Base-by-base conservation (phyloP, 1,140 invertebrate species). In the Pseudomyrmex cubaensis region DNA sequence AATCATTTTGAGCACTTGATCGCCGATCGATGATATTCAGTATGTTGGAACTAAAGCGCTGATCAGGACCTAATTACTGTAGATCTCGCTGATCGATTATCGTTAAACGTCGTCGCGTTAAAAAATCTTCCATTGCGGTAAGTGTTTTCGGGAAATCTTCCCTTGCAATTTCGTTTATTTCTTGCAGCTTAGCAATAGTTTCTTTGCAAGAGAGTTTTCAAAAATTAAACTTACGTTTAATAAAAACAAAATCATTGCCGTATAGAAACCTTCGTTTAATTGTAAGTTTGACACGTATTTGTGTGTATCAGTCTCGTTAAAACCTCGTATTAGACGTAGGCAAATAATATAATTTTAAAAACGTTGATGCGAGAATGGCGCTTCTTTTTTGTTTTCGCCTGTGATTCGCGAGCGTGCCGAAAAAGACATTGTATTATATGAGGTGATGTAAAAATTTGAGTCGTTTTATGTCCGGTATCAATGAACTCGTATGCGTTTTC, bases 1-100 rank as follows among this genome's bases (percentile, higher is more conserved):
- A 92, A 89, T 91, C 86, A 89, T 91, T 90, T 89, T 74, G 87
- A 80, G 83, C 78, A 75, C 82, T 83, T 70, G 85, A 85, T 84
- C 75, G 84, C 59, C 44, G 86, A 90, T 80, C 82, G 70, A 54
- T 22, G 56, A 69, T 67, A 86, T 76, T 90, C 91, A 89, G 91
- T 91, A 84, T 87, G 85, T 74, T 73, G 73, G 35, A 56, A 73
- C 67, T 86, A 46, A 75, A 88, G 85, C 88, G 84, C 77, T 74
- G 90, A 90, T 90, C 88, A 85, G 80, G 82, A 86, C 75, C 84
- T 59, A 89, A 91, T 91, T 85, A 85, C 72, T 62, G 57, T 66
- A 90, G 87, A 91, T 91, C 89, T 78, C 64, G 62, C 12, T 46
- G 83, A 91, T 90, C 84, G 80, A 82, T 87, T 89, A 90, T 87